phyloP scores from a whole-genome alignment of 2,113 vertebrate species.

The Callopanchax toddi region DNA sequence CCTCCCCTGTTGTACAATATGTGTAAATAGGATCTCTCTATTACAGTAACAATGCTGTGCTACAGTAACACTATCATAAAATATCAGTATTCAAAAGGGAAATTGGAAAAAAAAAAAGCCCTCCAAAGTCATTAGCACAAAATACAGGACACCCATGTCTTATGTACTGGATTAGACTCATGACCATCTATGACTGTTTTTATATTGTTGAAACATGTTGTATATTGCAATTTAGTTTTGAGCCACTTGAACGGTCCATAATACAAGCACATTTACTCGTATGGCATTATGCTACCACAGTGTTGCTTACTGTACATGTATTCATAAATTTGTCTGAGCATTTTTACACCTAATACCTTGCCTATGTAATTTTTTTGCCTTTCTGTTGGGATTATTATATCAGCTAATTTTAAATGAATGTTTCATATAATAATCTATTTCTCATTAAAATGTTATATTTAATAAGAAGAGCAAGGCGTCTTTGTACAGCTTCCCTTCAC shows the following conservation, averaged over 20 bases:
- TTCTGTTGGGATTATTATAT: slow-evolving; percentile 81
- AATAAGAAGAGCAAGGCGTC: slow-evolving; percentile 79
- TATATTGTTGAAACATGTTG: slow-evolving; percentile 57
- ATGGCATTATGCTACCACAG: slow-evolving; percentile 65
- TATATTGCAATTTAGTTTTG: slow-evolving; percentile 60
- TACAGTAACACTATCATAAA: slow-evolving; percentile 72
- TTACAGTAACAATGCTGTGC: slow-evolving; percentile 59
- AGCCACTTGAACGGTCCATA: slow-evolving; percentile 67
- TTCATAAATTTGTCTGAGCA: slow-evolving; percentile 74
- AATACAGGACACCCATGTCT: slow-evolving; percentile 57
- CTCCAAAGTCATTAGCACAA: slow-evolving; percentile 68
- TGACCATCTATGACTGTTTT: slow-evolving; percentile 70
- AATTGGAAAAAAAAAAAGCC: slow-evolving; percentile 43
- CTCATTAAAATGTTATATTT: slow-evolving; percentile 88
- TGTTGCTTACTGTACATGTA: slow-evolving; percentile 73
- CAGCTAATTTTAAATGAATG: slow-evolving; percentile 87
- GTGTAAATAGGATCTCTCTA: slow-evolving; percentile 76
- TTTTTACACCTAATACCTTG: slow-evolving; percentile 81
- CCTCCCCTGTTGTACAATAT: slow-evolving; percentile 59
- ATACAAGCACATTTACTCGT: slow-evolving; percentile 75
- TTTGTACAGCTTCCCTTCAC: slow-evolving; percentile 64
- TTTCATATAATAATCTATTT: slow-evolving; percentile 87
- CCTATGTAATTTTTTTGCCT: slow-evolving; percentile 82
- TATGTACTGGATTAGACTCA: slow-evolving; percentile 60
- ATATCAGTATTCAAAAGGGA: slow-evolving; percentile 60